Conservation (phyloP, 2,113 vertebrate species). For the Gymnobelideus leadbeateri region DNA sequence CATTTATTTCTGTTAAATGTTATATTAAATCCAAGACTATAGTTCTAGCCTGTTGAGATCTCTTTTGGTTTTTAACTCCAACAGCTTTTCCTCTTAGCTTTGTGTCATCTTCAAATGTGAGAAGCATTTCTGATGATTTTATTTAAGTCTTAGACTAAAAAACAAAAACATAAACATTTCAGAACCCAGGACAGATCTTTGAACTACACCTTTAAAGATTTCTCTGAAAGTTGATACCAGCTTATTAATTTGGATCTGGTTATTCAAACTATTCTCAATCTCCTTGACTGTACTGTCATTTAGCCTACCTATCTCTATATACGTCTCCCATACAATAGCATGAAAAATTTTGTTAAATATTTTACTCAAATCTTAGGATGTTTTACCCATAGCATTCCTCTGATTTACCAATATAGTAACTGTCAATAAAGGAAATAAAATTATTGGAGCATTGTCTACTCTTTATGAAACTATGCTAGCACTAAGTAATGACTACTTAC, state of each 20-base stretch:
- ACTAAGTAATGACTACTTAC: no score
- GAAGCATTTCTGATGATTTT: neutral
- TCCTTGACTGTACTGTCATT: neutral
- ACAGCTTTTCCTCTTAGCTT: neutral
- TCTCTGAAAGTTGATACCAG: neutral
- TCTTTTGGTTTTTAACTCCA: no score
- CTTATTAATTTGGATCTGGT: neutral
- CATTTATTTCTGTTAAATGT: no score
- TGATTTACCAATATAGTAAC: neutral
- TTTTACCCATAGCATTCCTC: neutral
- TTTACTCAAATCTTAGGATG: neutral
- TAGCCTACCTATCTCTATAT: neutral
- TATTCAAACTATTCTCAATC: neutral
- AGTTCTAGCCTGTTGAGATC: no score
- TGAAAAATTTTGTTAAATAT: neutral
- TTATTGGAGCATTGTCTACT: neutral
- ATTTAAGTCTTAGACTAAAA: neutral
- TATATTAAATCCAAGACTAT: no score
- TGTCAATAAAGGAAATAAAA: neutral
- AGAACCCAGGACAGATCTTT: neutral
- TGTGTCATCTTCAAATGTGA: neutral
- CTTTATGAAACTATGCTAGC: no score
- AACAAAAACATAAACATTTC: neutral
- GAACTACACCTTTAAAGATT: neutral
- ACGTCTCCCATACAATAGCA: neutral